A percentile compares a stretch with the other conserved stretches of the same genome.
Conservation (phyloP, 2,797 vertebrate genomes). For the Mormyrus proboscirostris region DNA sequence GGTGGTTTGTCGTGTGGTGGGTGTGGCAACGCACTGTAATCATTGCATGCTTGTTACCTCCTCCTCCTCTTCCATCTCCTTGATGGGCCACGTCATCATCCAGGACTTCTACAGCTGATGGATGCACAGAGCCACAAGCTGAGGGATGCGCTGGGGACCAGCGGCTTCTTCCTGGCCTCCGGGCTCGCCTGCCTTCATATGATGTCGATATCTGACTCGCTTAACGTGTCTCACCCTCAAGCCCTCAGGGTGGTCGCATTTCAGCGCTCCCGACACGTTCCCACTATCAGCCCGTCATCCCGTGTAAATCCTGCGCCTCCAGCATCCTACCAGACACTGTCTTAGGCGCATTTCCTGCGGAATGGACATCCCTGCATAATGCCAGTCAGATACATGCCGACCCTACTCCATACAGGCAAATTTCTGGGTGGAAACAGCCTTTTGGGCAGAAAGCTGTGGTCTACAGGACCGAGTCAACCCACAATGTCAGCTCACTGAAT, state of each 20-base stretch:
- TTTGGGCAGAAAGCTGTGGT: conserved; percentile 26
- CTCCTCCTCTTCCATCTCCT: conserved; percentile 53
- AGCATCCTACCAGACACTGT: not conserved
- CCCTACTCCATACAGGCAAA: not conserved
- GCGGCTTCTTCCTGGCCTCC: conserved; percentile 52
- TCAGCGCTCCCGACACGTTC: conserved; percentile 27
- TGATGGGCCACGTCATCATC: conserved; percentile 58
- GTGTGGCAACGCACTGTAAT: not conserved
- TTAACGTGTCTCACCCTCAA: conserved; percentile 36
- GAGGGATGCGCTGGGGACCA: conserved; percentile 66
- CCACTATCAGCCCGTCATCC: conserved; percentile 41
- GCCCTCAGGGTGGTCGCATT: not conserved
- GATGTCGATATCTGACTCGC: conserved; percentile 39
- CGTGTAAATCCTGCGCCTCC: conserved; percentile 37
- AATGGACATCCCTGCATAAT: not conserved
- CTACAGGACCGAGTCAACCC: not conserved
- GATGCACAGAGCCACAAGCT: conserved; percentile 59
- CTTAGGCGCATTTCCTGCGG: not conserved
- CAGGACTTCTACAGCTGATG: conserved; percentile 58
- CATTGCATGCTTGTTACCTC: not conserved
- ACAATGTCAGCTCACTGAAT: not conserved
- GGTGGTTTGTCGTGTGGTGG: not conserved
- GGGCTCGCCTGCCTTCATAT: conserved; percentile 65
- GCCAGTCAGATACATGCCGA: not conserved
- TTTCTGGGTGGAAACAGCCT: conserved; percentile 20